These are phyloP conservation scores for Acrobasis consociella DNA, from an alignment of 2,888 invertebrate species.

Conservation along the genomic window DNA sequence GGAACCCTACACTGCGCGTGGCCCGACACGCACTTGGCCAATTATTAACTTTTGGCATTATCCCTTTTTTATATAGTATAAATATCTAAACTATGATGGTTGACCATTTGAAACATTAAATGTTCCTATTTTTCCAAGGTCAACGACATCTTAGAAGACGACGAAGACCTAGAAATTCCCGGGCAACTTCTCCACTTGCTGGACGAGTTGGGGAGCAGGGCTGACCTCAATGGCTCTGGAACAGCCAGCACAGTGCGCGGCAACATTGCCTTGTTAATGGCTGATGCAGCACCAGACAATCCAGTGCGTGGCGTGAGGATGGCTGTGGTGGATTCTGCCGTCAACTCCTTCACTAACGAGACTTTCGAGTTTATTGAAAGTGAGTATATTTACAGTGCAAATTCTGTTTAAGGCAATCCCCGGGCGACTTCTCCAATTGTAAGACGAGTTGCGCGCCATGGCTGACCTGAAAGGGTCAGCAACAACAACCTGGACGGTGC, in stretches of 20 bases:
- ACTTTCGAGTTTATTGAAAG: conserved; percentile 59
- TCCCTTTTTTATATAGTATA: too few species aligned
- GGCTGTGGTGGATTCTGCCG: conserved; percentile 39
- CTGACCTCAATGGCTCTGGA: conserved; percentile 53
- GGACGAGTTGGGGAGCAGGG: conserved; percentile 57
- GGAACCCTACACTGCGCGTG: too few species aligned
- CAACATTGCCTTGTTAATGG: conserved; percentile 66
- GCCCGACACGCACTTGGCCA: too few species aligned
- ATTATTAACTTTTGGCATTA: too few species aligned
- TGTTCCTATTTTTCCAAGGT: conserved; percentile 49
- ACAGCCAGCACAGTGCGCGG: conserved; percentile 47
- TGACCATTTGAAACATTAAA: background rate
- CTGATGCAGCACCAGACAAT: conserved; percentile 50
- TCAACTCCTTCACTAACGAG: conserved; percentile 49
- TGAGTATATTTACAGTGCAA: background rate
- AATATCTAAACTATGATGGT: too few species aligned
- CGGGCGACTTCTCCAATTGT: conserved; percentile 54
- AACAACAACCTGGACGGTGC: conserved; percentile 42
- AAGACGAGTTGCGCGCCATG: conserved; percentile 58
- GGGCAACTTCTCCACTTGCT: conserved; percentile 59
- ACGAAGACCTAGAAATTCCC: conserved; percentile 56
- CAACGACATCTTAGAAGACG: conserved; percentile 52
- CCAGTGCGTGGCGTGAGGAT: conserved; percentile 65
- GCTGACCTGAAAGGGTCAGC: conserved; percentile 56
- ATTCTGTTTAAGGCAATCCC: conserved; percentile 44